Base-by-base conservation (phyloP, 2,888 invertebrate genomes). In the Julus scanicus region DNA sequence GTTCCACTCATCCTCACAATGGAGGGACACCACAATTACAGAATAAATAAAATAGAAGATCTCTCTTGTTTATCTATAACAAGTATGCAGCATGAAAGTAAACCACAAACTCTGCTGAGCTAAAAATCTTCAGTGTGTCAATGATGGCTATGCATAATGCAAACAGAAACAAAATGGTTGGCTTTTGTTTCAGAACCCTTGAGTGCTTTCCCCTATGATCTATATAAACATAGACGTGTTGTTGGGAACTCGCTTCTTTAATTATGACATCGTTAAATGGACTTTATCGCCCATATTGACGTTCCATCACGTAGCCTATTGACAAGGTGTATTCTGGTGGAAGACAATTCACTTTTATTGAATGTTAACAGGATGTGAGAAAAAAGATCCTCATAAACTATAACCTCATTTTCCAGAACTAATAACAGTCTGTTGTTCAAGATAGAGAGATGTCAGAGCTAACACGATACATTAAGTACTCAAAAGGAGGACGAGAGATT, bases 261-360 rank as follows among this genome's bases (percentile, higher is more conserved):
- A 80, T 80, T 80, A 80, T 80, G 29, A 37, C 37, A 13, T 80
- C 80, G 15, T 80, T 80, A 80, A 80, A 80, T 80, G 80, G 80
- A 29, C 80, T 80, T 80, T 80, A 80, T 80, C 29, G 80, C 29
- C 80, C 80, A 37, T 37, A 29, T 13, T 80, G 37, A 37, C 9
- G 37, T 80, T 80, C 80, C 13, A 80, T 80, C 80, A 39, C 80
- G 37, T 37, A 37, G 29, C 80, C 80, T 80, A 80, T 80, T 80
- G 80, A 37, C 37, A 37, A 80, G 37, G 80, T 80, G 80, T 37
- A 37, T 80, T 39, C 37, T 37, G 37, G 80, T 80, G 80, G 80
- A 80, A 80, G 80, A 80, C 29, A 37, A 80, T 37, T 37, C 29
- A 71, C 20, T 71, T 71, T 71, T 71, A 29, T 71, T 71, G 71